Evolutionary conservation across 2,797 vertebrate genomes (phyloP), one percentile per base, ranked within the genome.

Genomic region (Rhadinocentrus ornatus): DNA sequence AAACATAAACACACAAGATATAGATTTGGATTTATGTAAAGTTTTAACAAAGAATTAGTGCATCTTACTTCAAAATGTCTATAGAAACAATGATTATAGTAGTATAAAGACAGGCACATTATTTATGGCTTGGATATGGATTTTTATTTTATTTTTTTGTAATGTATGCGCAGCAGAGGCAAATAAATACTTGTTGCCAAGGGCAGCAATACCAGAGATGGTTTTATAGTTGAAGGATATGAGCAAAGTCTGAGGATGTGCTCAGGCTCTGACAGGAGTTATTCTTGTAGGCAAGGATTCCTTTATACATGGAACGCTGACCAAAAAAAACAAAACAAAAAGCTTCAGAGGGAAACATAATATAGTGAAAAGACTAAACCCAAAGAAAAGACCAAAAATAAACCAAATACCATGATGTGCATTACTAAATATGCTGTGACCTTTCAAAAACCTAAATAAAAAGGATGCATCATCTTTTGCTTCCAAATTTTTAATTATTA

Each of bases 401-500:
- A 39, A 58, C 8, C 3, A 20, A 1, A 68, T 16, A 35, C 8
- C 9, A 62, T 52, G 1, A 34, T 50, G 13, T 31, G 16, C 16
- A 44, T 18, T 46, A 48, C 9, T 20, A 41, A 54, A 53, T 46
- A 58, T 54, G 61, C 7, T 20, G 3, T 27, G 29, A 20, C 41
- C 18, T 44, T 18, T 18, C 41, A 44, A 44, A 44, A 18, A 15
- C 41, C 41, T 6, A 52, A 22, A 69, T 20, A 18, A 32, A 34
- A 53, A 57, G 1, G 16, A 31, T 55, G 44, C 2, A n/a, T n/a
- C 15, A 3, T 29, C 46, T 44, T 6, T 34, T 24, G 3, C 26
- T 39, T 53, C 5, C 62, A 53, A 3, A 61, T 69, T 3, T 72
- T 70, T 59, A 20, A 66, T 66, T n/a, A 50, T 3, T 41, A 44